phyloP scores from a whole-genome alignment of 2,888 invertebrate genomes.

The Stenchaetothrips biformis region DNA sequence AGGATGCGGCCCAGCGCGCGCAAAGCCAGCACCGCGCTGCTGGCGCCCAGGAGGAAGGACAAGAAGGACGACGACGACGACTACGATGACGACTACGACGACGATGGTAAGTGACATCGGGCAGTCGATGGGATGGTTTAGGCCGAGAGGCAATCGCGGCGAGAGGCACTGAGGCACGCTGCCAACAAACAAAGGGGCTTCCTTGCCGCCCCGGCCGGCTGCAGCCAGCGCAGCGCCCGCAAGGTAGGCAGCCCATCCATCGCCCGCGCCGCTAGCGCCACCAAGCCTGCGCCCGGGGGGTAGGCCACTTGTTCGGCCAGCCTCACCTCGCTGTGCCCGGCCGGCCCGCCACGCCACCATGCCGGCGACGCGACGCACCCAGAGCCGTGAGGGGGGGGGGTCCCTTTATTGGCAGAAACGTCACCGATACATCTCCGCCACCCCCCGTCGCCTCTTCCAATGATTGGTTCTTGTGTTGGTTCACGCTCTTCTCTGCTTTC shows the following conservation, averaged over 20 bases:
- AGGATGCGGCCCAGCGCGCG: background rate
- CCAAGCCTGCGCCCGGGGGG: background rate
- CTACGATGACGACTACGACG: constrained; percentile 14
- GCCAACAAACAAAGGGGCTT: too few species aligned
- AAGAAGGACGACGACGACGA: background rate
- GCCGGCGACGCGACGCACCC: background rate
- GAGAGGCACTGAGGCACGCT: too few species aligned
- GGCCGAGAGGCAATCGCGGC: too few species aligned
- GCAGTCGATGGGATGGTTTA: background rate
- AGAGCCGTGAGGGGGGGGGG: background rate
- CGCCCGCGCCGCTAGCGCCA: background rate
- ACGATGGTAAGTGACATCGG: background rate
- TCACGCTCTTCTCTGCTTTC: background rate
- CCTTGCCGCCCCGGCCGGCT: background rate
- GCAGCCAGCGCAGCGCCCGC: background rate
- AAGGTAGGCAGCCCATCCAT: background rate
- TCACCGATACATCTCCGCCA: too few species aligned
- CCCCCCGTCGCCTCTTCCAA: too few species aligned
- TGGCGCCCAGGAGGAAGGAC: background rate
- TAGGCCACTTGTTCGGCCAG: background rate
- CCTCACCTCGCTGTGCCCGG: background rate
- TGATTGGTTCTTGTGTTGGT: too few species aligned
- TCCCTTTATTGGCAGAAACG: too few species aligned
- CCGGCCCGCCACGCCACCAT: background rate
- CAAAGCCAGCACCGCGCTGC: background rate